Percentiles rank a stretch among this genome's conserved stretches.
Evolutionary conservation across 2,888 invertebrate species (phyloP).

Genomic region (Teleogryllus oceanicus): DNA sequence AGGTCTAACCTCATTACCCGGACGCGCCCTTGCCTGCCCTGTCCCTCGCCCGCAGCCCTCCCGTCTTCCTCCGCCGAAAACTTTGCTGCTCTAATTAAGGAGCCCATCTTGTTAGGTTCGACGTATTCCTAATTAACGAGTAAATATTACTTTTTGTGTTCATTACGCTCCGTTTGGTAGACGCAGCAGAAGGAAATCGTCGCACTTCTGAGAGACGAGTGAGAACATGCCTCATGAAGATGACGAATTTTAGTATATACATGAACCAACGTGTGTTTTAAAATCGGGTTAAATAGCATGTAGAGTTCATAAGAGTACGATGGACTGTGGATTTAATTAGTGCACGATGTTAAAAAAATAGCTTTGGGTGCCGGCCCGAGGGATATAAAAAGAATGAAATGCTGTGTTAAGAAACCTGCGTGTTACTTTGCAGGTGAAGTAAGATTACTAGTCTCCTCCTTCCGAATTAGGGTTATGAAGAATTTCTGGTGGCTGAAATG

Average conservation of each 20-base stretch:
- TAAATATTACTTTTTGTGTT: not conserved
- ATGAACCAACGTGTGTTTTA: not conserved
- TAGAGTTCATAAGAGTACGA: no score
- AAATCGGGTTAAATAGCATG: no score
- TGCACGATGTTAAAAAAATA: no score
- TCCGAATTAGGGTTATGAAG: not conserved
- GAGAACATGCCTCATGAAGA: not conserved
- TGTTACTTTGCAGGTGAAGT: not conserved
- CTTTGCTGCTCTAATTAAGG: slow-evolving; percentile 18
- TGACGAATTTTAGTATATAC: not conserved
- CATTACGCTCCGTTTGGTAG: not conserved
- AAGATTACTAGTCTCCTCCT: not conserved
- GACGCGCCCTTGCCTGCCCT: no score
- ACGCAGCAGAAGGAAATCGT: not conserved
- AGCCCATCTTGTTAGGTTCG: not conserved
- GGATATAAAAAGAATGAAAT: not conserved
- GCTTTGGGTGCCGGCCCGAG: no score
- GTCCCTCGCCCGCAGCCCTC: no score
- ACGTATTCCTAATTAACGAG: not conserved
- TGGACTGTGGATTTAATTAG: no score
- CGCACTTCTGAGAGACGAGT: not conserved
- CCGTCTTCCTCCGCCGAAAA: not conserved
- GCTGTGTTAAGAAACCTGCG: not conserved
- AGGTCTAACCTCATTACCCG: no score
- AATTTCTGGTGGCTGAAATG: not conserved